A percentile compares a stretch with the other conserved stretches of the same genome.
Evolutionary conservation across 1,140 invertebrate genomes (phyloP).

Genomic region (Zaprionus africanus): DNA sequence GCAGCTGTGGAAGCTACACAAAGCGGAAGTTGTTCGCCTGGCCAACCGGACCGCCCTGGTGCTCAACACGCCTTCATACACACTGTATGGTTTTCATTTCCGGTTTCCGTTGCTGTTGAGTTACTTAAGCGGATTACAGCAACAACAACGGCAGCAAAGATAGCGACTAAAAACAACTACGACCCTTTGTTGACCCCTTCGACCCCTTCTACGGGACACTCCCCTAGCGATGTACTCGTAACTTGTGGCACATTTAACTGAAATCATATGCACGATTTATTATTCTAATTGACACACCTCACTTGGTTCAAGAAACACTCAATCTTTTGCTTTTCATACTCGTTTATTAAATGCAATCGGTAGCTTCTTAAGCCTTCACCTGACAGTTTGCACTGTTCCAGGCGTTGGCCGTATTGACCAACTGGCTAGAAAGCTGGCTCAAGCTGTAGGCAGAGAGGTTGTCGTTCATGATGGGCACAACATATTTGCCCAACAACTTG

Average conservation of each 20-base stretch:
- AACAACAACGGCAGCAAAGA: conserved; percentile 41
- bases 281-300: conserved; percentile 15
- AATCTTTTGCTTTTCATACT: conserved; percentile 5
- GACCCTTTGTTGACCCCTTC: background rate
- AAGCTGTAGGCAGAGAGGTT: conserved; percentile 44
- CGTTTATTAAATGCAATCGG: background rate
- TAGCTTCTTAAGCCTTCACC: conserved; percentile 16
- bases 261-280: conserved; percentile 6
- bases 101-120: conserved; percentile 75
- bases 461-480: conserved; percentile 46
- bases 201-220: background rate
- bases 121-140: conserved; percentile 80
- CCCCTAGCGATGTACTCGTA: too few species aligned
- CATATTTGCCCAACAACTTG: conserved; percentile 21
- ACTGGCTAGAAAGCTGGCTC: conserved; percentile 47
- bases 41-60: conserved; percentile 29
- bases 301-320: background rate
- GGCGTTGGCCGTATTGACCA: conserved; percentile 16
- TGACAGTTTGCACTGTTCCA: conserved; percentile 36
- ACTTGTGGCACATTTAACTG: background rate
- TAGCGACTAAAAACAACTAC: conserved; percentile 10
- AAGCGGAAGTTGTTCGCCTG: conserved; percentile 60
- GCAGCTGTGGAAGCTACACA: conserved; percentile 37
- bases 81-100: conserved; percentile 80
- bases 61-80: conserved; percentile 51